These are phyloP conservation scores for Drosophila nikananu DNA, from an alignment of 1,140 invertebrate genomes.

Conservation along the genomic window DNA sequence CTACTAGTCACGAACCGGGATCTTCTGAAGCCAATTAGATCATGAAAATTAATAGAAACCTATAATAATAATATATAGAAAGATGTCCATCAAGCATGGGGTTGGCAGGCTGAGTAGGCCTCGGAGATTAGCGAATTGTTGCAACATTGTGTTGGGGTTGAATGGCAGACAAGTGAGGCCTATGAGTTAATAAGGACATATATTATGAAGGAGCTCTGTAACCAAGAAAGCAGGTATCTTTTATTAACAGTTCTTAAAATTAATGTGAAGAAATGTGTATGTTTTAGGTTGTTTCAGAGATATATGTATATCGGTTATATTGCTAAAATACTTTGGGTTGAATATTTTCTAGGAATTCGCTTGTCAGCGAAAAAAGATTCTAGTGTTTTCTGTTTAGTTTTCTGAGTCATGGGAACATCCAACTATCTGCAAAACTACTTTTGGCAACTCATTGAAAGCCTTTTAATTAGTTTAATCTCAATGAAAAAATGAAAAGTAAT, in stretches of 20 bases:
- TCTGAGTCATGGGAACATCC: neutral
- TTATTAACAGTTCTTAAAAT: neutral
- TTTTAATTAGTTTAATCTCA: conserved; percentile 3
- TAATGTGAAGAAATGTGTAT: neutral
- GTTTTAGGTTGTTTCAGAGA: too few species aligned
- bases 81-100: neutral
- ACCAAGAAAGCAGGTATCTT: neutral
- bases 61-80: neutral
- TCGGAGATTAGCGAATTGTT: conserved; percentile 11
- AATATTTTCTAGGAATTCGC: neutral
- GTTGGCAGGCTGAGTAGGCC: conserved; percentile 18
- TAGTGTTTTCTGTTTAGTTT: conserved; percentile 1
- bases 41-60: conserved; percentile 32
- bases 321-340: too few species aligned
- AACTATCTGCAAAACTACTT: neutral
- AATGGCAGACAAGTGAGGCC: neutral
- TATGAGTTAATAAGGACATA: neutral
- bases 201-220: neutral
- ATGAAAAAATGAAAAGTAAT: neutral
- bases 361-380: neutral
- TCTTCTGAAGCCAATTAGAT: conserved; percentile 46
- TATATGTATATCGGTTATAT: too few species aligned
- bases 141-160: conserved; percentile 18
- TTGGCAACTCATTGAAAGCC: neutral
- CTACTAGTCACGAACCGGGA: conserved; percentile 18